Evolutionary conservation across 2,113 vertebrate genomes (phyloP).

Genomic region (Mandrillus leucophaeus): DNA sequence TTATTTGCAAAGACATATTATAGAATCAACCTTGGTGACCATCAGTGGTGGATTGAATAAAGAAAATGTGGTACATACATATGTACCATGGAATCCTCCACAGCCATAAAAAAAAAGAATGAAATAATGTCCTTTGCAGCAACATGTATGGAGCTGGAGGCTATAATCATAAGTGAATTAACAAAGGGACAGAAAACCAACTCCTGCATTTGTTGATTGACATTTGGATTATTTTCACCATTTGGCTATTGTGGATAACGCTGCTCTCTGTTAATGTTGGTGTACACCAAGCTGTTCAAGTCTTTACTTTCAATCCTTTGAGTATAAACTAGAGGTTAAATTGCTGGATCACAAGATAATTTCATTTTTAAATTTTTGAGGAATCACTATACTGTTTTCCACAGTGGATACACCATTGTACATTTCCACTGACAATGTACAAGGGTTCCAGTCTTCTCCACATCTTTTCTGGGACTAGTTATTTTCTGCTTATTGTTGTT

Average conservation of each 20-base stretch:
- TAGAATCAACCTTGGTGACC: no score
- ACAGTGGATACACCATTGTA: background rate
- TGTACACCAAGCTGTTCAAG: background rate
- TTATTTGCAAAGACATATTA: no score
- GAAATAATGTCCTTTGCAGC: no score
- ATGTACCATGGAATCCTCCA: no score
- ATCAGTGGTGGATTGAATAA: no score
- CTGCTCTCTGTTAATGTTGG: background rate
- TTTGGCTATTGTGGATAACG: background rate
- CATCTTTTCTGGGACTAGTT: background rate
- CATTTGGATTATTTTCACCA: background rate
- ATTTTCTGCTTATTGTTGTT: background rate
- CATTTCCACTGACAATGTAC: background rate
- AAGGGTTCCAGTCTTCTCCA: background rate
- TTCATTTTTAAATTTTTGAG: background rate
- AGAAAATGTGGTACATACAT: no score
- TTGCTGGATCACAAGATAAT: background rate
- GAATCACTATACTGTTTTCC: background rate
- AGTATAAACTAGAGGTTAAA: background rate
- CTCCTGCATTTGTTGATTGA: background rate
- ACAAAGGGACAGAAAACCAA: no score
- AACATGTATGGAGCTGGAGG: no score
- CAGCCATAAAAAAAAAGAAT: no score
- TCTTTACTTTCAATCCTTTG: background rate
- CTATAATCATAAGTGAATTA: no score